phyloP scores from a whole-genome alignment of 2,113 vertebrate species.

The Ranitomeya imitator region DNA sequence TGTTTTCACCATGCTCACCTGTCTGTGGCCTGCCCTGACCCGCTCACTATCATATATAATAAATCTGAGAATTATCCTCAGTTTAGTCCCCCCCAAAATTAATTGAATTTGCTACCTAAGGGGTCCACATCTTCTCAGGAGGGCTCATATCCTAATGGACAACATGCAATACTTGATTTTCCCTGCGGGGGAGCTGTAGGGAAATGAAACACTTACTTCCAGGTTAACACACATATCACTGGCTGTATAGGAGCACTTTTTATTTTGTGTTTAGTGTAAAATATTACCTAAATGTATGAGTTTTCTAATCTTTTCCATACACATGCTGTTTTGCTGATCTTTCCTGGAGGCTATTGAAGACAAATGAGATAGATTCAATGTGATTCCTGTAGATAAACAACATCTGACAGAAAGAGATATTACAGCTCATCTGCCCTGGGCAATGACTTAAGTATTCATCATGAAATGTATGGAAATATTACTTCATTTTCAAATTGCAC shows the following conservation, averaged over 20 bases:
- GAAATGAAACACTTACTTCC: not conserved
- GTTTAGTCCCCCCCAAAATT: too few relatives aligned
- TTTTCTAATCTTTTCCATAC: not conserved
- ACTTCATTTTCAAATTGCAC: not conserved
- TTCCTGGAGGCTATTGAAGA: slow-evolving; percentile 13
- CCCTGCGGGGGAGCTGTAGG: not conserved
- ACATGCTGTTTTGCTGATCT: not conserved
- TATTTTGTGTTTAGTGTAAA: not conserved
- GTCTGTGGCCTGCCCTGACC: too few relatives aligned
- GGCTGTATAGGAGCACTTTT: not conserved
- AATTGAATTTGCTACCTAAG: too few relatives aligned
- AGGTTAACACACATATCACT: not conserved
- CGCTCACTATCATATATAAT: too few relatives aligned
- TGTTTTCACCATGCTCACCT: too few relatives aligned
- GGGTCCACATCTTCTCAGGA: not conserved
- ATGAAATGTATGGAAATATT: not conserved
- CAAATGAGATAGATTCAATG: slow-evolving; percentile 12
- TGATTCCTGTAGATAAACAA: slow-evolving; percentile 37
- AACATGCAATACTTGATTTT: not conserved
- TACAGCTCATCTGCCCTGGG: not conserved
- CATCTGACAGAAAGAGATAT: slow-evolving; percentile 46
- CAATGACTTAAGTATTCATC: slow-evolving; percentile 3
- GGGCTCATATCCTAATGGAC: not conserved
- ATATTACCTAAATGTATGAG: not conserved
- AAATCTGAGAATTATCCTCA: too few relatives aligned